phyloP scores from a whole-genome alignment of 2,888 invertebrate genomes.

The Amphipoea oculea region DNA sequence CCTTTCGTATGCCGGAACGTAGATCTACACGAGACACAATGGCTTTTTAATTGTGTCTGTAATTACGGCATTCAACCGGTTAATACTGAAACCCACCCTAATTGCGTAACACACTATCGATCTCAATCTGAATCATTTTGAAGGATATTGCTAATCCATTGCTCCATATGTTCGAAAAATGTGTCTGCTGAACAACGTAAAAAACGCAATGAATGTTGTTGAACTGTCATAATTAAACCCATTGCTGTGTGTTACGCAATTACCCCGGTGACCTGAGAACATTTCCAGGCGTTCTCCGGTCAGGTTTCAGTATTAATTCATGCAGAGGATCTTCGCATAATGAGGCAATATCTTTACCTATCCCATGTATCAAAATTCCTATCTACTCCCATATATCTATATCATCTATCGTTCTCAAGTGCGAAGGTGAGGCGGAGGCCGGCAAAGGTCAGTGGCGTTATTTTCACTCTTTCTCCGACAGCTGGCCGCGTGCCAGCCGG shows the following conservation, averaged over 20 bases:
- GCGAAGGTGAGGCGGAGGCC: constrained; percentile 63
- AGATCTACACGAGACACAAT: too few species aligned
- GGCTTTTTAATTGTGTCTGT: too few species aligned
- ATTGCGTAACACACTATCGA: too few species aligned
- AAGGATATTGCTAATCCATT: too few species aligned
- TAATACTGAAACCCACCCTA: background rate
- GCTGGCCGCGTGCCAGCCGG: constrained; percentile 70
- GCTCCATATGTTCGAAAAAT: too few species aligned
- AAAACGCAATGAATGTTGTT: too few species aligned
- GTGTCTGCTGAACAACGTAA: too few species aligned
- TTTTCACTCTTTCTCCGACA: constrained; percentile 70
- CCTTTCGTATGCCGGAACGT: too few species aligned
- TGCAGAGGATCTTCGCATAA: background rate
- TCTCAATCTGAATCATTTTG: too few species aligned
- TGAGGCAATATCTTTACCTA: background rate
- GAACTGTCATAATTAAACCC: too few species aligned
- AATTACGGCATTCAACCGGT: too few species aligned
- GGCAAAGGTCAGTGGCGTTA: constrained; percentile 73
- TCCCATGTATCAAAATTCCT: background rate
- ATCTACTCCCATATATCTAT: constrained; percentile 11
- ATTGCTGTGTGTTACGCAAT: too few species aligned
- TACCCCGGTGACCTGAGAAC: background rate
- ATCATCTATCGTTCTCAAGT: constrained; percentile 37
- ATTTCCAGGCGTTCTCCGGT: background rate
- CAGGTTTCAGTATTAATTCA: background rate